These are phyloP conservation scores for Halesus radiatus DNA, from an alignment of 1,140 invertebrate species.

Conservation along the genomic window DNA sequence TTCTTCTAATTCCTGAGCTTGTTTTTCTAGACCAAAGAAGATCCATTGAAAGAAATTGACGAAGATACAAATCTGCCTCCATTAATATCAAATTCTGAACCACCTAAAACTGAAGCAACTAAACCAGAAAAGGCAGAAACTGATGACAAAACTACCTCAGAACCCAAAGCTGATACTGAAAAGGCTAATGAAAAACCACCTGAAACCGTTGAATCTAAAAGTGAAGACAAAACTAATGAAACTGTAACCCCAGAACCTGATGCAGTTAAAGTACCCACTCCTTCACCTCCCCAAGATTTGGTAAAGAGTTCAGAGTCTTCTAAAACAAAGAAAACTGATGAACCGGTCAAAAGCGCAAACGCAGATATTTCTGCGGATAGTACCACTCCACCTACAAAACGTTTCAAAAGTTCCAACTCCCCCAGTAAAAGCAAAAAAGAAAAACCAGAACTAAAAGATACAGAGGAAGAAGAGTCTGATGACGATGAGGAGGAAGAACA, in stretches of 20 bases:
- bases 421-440: slow-evolving; percentile 1
- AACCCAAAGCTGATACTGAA: not conserved
- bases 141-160: slow-evolving; percentile 11
- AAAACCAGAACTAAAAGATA: slow-evolving; percentile 17
- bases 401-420: slow-evolving; percentile 30
- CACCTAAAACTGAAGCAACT: not conserved
- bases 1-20: not conserved
- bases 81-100: not conserved
- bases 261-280: not conserved
- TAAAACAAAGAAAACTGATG: not conserved
- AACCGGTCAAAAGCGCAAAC: slow-evolving; percentile 6
- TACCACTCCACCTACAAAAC: slow-evolving; percentile 23
- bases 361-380: not conserved
- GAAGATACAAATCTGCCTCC: not conserved
- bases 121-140: not conserved
- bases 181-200: not conserved
- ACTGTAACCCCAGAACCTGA: not conserved
- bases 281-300: not conserved
- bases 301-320: not conserved
- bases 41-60: not conserved
- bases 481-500: slow-evolving; percentile 63
- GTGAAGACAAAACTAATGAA: not conserved
- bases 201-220: not conserved
- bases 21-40: slow-evolving; percentile 20
- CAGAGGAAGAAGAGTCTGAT: slow-evolving; percentile 45